Percentiles rank a stretch among this genome's conserved stretches.
phyloP scores from a whole-genome alignment of 2,888 invertebrate genomes.

The Apamea sordens region DNA sequence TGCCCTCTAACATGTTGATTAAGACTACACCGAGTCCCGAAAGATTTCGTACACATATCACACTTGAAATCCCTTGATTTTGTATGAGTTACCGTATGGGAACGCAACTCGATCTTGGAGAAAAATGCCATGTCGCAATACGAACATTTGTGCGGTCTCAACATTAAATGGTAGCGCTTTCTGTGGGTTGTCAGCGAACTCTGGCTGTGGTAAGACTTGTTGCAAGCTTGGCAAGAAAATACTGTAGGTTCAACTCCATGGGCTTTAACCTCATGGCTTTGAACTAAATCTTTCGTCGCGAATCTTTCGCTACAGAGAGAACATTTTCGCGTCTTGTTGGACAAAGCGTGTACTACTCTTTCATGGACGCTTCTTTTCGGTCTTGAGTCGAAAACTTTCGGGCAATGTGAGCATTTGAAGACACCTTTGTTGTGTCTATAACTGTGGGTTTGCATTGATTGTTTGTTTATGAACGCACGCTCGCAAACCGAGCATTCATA shows the following conservation, averaged over 20 bases:
- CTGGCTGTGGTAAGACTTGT: slow-evolving; percentile 71
- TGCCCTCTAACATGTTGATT: slow-evolving; percentile 66
- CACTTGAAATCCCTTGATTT: slow-evolving; percentile 69
- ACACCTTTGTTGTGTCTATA: slow-evolving; percentile 67
- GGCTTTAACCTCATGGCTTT: slow-evolving; percentile 71
- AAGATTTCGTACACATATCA: slow-evolving; percentile 61
- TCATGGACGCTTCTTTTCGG: slow-evolving; percentile 78
- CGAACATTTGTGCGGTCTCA: slow-evolving; percentile 77
- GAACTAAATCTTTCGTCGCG: slow-evolving; percentile 71
- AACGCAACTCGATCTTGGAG: slow-evolving; percentile 64
- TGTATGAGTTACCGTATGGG: slow-evolving; percentile 71
- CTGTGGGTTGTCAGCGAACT: slow-evolving; percentile 71
- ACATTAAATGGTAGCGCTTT: slow-evolving; percentile 74
- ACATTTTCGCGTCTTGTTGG: slow-evolving; percentile 71
- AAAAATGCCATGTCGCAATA: slow-evolving; percentile 82
- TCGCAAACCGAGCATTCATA: slow-evolving; percentile 77
- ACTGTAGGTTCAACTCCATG: slow-evolving; percentile 70
- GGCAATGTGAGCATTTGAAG: slow-evolving; percentile 76
- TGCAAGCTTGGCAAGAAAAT: slow-evolving; percentile 76
- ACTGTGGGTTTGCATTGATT: slow-evolving; percentile 66
- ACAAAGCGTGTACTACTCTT: slow-evolving; percentile 74
- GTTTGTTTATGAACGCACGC: slow-evolving; percentile 74
- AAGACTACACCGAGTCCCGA: slow-evolving; percentile 63
- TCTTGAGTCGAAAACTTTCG: slow-evolving; percentile 79
- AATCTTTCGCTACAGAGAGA: slow-evolving; percentile 75